Conservation (phyloP, 37 sponge, comb jelly and placozoan genomes). For the Ephydatia muelleri region DNA sequence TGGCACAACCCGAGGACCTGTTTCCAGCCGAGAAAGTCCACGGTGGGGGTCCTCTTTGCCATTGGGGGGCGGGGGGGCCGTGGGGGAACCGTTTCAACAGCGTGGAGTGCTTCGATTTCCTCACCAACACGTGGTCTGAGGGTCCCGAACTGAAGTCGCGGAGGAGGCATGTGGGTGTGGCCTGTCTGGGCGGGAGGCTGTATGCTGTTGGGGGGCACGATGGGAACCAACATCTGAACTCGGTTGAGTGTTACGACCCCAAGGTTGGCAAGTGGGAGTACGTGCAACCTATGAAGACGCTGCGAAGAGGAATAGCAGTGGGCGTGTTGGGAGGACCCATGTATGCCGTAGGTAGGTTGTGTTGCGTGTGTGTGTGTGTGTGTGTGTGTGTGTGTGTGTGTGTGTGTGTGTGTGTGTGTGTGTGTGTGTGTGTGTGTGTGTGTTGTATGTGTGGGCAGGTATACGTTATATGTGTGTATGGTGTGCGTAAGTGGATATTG, state of each 20-base stretch:
- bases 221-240: conserved; percentile 80
- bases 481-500: background rate
- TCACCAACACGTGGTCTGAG: conserved; percentile 83
- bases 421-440: conserved; percentile 4
- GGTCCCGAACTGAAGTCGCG: conserved; percentile 69
- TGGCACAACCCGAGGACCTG: conserved; percentile 11
- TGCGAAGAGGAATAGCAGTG: conserved; percentile 89
- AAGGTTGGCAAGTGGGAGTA: conserved; percentile 69
- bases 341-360: conserved; percentile 87
- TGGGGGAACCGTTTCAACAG: conserved; percentile 82
- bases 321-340: conserved; percentile 83
- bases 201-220: conserved; percentile 95
- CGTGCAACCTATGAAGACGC: conserved; percentile 75
- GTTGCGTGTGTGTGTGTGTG: too few relatives aligned
- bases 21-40: conserved; percentile 79
- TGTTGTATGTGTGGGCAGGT: background rate
- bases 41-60: conserved; percentile 85
- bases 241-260: conserved; percentile 88
- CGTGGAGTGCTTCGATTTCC: conserved; percentile 92
- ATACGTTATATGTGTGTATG: background rate
- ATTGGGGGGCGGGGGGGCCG: conserved; percentile 91
- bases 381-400: conserved; percentile 5
- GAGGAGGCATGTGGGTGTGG: conserved; percentile 93
- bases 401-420: conserved; percentile 6
- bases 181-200: conserved; percentile 67